A percentile compares a stretch with the other conserved stretches of the same genome.
phyloP scores from a whole-genome alignment of 2,888 invertebrate genomes.

The Ptilodon capucinus region DNA sequence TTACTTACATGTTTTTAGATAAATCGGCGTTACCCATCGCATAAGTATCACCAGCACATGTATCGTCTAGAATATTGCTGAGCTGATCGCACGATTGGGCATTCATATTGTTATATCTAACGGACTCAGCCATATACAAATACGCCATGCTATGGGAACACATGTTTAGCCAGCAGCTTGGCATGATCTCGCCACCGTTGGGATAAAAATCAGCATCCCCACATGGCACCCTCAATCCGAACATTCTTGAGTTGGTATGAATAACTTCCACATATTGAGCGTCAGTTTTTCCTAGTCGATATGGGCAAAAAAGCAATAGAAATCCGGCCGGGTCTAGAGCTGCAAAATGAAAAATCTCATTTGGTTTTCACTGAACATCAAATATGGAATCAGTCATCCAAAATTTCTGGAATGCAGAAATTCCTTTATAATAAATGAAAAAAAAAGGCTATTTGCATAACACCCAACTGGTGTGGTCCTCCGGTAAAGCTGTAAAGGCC shows the following conservation, averaged over 20 bases:
- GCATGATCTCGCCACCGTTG: constrained; percentile 9
- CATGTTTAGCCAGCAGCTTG: neutral
- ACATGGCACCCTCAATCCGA: constrained; percentile 1
- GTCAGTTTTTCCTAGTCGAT: constrained; percentile 1
- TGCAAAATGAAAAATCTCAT: too few relatives aligned
- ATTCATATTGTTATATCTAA: constrained; percentile 1
- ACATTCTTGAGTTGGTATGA: constrained; percentile 9
- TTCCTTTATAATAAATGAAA: too few relatives aligned
- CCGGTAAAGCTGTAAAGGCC: too few relatives aligned
- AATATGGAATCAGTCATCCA: too few relatives aligned
- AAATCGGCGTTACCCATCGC: constrained; percentile 9
- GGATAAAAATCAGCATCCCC: constrained; percentile 15
- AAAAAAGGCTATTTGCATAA: too few relatives aligned
- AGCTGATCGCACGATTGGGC: neutral
- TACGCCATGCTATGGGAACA: constrained; percentile 3
- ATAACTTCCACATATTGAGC: constrained; percentile 15
- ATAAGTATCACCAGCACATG: constrained; percentile 1
- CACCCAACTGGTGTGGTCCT: too few relatives aligned
- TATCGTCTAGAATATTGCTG: neutral
- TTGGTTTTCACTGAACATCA: too few relatives aligned
- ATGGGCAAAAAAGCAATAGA: constrained; percentile 1
- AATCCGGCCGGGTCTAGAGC: constrained; percentile 16
- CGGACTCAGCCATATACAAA: constrained; percentile 2
- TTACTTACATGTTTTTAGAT: constrained; percentile 5
- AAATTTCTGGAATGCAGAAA: too few relatives aligned